These are phyloP conservation scores for Leistus spinibarbis DNA, from an alignment of 2,888 invertebrate genomes.

Conservation along the genomic window DNA sequence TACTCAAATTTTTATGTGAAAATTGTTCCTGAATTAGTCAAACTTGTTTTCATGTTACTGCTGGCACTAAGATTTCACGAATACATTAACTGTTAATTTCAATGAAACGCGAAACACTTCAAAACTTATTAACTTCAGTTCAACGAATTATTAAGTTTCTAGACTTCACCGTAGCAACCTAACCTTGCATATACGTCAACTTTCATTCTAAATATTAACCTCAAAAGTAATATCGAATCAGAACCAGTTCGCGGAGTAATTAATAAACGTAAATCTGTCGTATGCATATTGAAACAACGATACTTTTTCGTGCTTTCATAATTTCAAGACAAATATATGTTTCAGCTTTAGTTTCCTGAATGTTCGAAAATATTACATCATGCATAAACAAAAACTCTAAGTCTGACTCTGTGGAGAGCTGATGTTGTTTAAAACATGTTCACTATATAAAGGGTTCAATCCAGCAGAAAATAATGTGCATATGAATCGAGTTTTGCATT, in stretches of 20 bases:
- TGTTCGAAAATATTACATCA: neutral
- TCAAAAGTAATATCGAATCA: neutral
- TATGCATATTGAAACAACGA: neutral
- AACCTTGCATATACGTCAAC: neutral
- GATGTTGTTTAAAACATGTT: neutral
- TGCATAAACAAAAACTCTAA: neutral
- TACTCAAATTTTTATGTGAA: neutral
- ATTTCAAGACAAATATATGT: neutral
- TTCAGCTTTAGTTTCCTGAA: neutral
- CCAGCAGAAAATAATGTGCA: slow-evolving; percentile 37
- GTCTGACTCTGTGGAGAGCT: neutral
- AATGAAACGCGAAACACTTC: neutral
- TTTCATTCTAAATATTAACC: neutral
- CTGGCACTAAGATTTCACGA: neutral
- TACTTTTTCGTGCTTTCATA: neutral
- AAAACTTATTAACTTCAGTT: neutral
- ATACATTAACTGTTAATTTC: neutral
- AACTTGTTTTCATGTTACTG: neutral
- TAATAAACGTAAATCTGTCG: neutral
- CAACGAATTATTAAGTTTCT: neutral
- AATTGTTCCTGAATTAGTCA: neutral
- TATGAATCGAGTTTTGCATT: slow-evolving; percentile 29
- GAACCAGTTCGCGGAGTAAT: neutral
- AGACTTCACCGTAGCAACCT: neutral
- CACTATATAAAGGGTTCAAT: slow-evolving; percentile 17